Base-by-base conservation (phyloP, 2,797 vertebrate genomes). In the Halcyon badia region DNA sequence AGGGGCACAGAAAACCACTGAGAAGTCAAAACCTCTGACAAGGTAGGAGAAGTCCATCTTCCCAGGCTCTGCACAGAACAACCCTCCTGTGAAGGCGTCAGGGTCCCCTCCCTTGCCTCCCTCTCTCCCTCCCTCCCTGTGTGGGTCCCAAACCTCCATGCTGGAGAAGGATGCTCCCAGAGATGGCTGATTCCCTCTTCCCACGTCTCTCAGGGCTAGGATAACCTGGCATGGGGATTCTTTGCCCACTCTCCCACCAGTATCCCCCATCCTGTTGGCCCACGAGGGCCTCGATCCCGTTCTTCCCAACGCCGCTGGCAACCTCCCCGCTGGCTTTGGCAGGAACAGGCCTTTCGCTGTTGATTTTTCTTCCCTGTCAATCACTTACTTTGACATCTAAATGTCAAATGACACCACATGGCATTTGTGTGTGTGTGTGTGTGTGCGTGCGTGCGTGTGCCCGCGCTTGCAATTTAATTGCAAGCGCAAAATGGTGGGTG, bases 361-460 rank as follows among this genome's bases (percentile, higher is more conserved):
- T 87, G 94, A 94, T 94, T 96, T 95, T 62, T 60, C 89, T 92
- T 87, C 82, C 88, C 93, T 97, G 95, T 96, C 94, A 96, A 96
- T 94, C 95, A 96, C 86, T 96, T 94, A 82, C 92, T 97, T 93
- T 97, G 97, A 97, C 95, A 96, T 96, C 95, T 95, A 95, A 93
- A 94, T 94, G 93, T 97, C 93, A 97, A 97, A 97, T 95, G 95
- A 95, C 94, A 96, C 91, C 95, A 95, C 95, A 97, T 96, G 95
- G 88, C 86, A 69, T 52, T 93, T 54, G 30, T 31, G 17, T 54
- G 49, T 54, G 51, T 52, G 30, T 54, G 52, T 54, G 52, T 54
- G 52, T 33, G 56, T 28, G 49, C 14, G 49, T 26, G 49, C 14
- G 49, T 28, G 49, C 5, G 48, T 49, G 48, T 26, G 49, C 49